Evolutionary conservation across 2,113 vertebrate species (phyloP).

Genomic region (Lichenostomus cassidix): DNA sequence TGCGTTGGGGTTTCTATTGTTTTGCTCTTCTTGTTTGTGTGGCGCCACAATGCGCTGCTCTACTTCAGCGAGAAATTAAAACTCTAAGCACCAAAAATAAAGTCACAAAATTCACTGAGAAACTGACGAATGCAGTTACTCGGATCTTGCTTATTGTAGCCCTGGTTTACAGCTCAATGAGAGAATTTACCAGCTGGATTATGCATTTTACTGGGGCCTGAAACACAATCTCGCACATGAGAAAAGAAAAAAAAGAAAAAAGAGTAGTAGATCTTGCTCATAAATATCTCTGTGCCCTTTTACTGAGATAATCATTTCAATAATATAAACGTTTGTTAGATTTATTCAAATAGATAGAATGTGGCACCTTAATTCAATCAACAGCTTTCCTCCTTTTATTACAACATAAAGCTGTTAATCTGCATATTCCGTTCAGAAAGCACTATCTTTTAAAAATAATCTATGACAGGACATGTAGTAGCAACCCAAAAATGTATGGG

Average conservation of each 20-base stretch:
- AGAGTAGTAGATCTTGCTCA: neutral
- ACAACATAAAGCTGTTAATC: neutral
- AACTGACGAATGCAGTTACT: conserved; percentile 40
- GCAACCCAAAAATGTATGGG: neutral
- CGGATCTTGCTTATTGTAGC: neutral
- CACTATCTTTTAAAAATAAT: neutral
- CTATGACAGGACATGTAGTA: neutral
- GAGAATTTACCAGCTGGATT: neutral
- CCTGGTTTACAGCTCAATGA: neutral
- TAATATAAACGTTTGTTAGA: neutral
- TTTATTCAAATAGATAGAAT: neutral
- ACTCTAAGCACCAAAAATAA: conserved; percentile 50
- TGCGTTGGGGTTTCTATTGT: conserved; percentile 66
- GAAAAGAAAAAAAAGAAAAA: neutral
- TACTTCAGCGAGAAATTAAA: conserved; percentile 72
- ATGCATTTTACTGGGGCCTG: neutral
- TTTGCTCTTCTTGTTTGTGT: conserved; percentile 68
- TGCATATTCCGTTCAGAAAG: neutral
- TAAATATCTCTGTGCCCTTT: neutral
- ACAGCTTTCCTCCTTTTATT: neutral
- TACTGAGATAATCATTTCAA: neutral
- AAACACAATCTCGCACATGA: neutral
- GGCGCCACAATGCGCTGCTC: conserved; percentile 65
- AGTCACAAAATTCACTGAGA: conserved; percentile 55
- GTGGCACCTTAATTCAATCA: neutral